Evolutionary conservation across 2,888 invertebrate genomes (phyloP).

Genomic region (Gortyna flavago): DNA sequence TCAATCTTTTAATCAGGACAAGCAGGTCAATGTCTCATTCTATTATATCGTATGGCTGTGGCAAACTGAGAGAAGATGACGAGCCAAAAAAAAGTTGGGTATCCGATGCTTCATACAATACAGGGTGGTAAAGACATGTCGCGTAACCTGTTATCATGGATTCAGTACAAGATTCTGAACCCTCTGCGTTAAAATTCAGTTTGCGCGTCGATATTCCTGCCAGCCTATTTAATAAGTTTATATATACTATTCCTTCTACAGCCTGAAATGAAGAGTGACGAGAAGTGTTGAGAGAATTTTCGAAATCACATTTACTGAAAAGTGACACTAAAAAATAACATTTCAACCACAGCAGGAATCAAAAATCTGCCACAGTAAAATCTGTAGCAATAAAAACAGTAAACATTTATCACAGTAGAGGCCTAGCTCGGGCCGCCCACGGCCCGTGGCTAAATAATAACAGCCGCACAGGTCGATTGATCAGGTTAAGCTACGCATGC

Average conservation of each 20-base stretch:
- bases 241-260: background rate
- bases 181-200: background rate
- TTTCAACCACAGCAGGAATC: slow-evolving; percentile 16
- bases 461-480: too few relatives aligned
- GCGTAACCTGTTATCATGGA: too few relatives aligned
- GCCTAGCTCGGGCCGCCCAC: too few relatives aligned
- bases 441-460: too few relatives aligned
- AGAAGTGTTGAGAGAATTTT: background rate
- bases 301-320: background rate
- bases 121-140: background rate
- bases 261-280: background rate
- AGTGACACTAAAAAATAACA: background rate
- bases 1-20: too few relatives aligned
- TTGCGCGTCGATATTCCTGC: background rate
- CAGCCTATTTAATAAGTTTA: background rate
- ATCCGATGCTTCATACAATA: too few relatives aligned
- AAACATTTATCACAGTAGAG: slow-evolving; percentile 8
- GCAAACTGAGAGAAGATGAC: too few relatives aligned
- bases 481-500: too few relatives aligned
- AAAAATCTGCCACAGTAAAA: slow-evolving; percentile 12
- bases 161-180: too few relatives aligned
- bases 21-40: background rate
- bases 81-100: too few relatives aligned
- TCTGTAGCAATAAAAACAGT: slow-evolving; percentile 7
- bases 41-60: background rate